A percentile compares a stretch with the other conserved stretches of the same genome.
Conservation (phyloP, 2,888 invertebrate species). For the Gisinianus flammeolus region DNA sequence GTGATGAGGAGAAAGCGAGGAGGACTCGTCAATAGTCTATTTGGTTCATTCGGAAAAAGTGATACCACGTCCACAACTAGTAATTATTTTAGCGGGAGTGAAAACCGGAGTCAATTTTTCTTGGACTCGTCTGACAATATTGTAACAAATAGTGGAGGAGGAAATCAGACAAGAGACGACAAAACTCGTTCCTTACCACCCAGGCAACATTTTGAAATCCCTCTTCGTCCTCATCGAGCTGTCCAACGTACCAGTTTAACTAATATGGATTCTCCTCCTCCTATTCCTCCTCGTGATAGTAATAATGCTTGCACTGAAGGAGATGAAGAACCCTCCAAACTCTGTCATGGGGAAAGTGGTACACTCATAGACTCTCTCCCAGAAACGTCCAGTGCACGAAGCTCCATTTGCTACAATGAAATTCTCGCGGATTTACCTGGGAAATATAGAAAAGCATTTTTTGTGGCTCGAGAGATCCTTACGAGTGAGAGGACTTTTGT, state of each 20-base stretch:
- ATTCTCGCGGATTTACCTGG: conserved; percentile 50
- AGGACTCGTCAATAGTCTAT: conserved; percentile 54
- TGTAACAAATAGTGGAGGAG: neutral
- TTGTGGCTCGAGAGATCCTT: conserved; percentile 66
- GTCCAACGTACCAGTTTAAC: neutral
- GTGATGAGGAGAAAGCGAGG: conserved; percentile 44
- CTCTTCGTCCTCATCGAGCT: neutral
- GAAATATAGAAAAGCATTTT: conserved; percentile 62
- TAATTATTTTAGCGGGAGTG: neutral
- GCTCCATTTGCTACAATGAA: conserved; percentile 46
- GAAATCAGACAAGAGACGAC: neutral
- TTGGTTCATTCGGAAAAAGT: conserved; percentile 61
- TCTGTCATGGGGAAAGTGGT: no score
- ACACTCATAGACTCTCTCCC: no score
- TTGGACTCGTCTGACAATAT: conserved; percentile 12
- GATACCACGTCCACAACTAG: conserved; percentile 13
- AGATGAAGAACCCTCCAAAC: no score
- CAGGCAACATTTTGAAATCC: neutral
- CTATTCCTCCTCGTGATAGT: neutral
- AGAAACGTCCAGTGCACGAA: neutral
- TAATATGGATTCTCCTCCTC: neutral
- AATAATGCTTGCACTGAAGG: neutral
- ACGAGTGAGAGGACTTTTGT: conserved; percentile 67
- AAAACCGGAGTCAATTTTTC: conserved; percentile 30
- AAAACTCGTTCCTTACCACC: neutral